These are phyloP conservation scores for Neodontobutis hainanensis DNA, from an alignment of 2,113 vertebrate genomes.

Conservation along the genomic window DNA sequence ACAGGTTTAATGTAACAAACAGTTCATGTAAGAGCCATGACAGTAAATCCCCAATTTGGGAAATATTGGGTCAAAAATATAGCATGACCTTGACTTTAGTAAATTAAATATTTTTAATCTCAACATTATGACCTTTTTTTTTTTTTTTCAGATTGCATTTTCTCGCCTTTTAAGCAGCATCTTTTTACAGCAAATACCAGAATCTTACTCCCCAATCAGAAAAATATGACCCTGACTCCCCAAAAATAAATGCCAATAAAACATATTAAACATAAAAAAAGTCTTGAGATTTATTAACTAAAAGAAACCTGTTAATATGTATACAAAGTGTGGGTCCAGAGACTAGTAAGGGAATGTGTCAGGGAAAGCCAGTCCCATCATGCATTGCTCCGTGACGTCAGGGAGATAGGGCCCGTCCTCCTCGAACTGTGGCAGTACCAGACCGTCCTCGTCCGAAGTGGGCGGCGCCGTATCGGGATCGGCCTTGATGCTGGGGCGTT, in stretches of 20 bases:
- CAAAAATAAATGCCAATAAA: background rate
- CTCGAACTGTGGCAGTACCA: conserved; percentile 84
- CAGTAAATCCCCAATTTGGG: background rate
- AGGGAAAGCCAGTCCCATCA: conserved; percentile 78
- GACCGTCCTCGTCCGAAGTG: conserved; percentile 77
- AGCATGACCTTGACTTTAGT: conserved; percentile 5
- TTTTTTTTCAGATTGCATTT: too few relatives aligned
- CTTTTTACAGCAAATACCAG: too few relatives aligned
- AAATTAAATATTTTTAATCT: background rate
- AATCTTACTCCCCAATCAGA: too few relatives aligned
- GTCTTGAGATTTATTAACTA: background rate
- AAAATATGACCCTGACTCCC: background rate
- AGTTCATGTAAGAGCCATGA: background rate
- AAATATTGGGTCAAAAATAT: conserved; percentile 31
- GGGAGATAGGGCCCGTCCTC: conserved; percentile 85
- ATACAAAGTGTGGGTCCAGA: background rate
- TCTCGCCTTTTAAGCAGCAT: background rate
- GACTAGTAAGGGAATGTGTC: conserved; percentile 86
- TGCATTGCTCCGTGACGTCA: conserved; percentile 82
- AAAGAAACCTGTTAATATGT: background rate
- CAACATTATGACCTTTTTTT: too few relatives aligned
- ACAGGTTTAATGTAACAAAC: background rate
- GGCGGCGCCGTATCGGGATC: conserved; percentile 75
- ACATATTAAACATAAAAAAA: conserved; percentile 1
- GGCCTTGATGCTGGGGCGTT: conserved; percentile 87